Conservation (phyloP, 2,113 vertebrate species). For the Cavia aperea region DNA sequence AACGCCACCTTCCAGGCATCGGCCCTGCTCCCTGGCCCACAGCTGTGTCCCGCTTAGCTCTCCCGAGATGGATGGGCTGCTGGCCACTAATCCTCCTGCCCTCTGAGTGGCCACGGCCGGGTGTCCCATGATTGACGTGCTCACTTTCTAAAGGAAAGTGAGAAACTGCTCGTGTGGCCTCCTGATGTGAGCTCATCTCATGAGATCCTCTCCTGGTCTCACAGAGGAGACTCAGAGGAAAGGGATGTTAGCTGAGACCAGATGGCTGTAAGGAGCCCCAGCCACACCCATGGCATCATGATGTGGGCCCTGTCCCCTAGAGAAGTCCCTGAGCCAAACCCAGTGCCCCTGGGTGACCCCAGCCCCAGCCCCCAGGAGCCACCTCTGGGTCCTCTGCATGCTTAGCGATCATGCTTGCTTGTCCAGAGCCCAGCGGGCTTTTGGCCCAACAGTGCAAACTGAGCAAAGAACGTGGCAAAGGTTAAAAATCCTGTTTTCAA, state of each 20-base stretch:
- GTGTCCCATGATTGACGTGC: background rate
- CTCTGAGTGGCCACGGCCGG: background rate
- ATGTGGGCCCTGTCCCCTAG: background rate
- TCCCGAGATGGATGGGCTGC: background rate
- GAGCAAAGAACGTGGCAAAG: background rate
- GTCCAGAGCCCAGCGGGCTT: background rate
- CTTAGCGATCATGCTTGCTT: background rate
- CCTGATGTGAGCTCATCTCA: background rate
- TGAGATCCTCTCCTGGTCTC: no score
- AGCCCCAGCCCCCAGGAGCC: background rate
- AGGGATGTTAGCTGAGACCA: background rate
- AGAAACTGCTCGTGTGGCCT: background rate
- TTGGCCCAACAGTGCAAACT: background rate
- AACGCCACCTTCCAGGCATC: background rate
- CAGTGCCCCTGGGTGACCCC: background rate
- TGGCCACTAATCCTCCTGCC: background rate
- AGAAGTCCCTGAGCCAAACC: background rate
- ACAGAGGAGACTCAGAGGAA: background rate
- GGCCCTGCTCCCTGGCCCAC: background rate
- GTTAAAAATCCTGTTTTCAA: slow-evolving; percentile 26
- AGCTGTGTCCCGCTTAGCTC: background rate
- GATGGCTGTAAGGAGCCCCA: rapidly evolving
- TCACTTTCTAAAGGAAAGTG: slow-evolving; percentile 4
- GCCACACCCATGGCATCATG: rapidly evolving
- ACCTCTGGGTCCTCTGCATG: background rate